Evolutionary conservation across 2,113 vertebrate species (phyloP), one percentile per base, ranked within the genome.

Genomic region (Erinaceus europaeus): DNA sequence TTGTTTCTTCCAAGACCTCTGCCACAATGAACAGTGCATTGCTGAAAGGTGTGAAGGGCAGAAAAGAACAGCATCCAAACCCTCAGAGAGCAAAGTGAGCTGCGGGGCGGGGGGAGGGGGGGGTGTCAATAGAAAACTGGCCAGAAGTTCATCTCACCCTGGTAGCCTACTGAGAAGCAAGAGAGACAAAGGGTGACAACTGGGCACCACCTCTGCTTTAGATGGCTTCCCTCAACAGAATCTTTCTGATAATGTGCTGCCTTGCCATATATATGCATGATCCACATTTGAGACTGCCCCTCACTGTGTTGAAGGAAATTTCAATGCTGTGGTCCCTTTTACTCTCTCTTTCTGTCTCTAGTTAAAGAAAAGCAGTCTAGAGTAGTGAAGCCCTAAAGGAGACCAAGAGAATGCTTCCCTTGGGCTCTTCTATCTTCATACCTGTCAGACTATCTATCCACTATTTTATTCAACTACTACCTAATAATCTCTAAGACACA

Each of bases 381-480:
- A n/a, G n/a, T n/a, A n/a, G n/a, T n/a, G n/a, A n/a, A n/a, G n/a
- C n/a, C n/a, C n/a, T n/a, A n/a, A n/a, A n/a, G n/a, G n/a, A n/a
- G n/a, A n/a, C n/a, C n/a, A n/a, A n/a, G n/a, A n/a, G n/a, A n/a
- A n/a, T n/a, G n/a, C n/a, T n/a, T n/a, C n/a, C n/a, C n/a, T n/a
- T n/a, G n/a, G n/a, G n/a, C n/a, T n/a, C n/a, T n/a, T n/a, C n/a
- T n/a, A 11, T 55, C 21, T 73, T 48, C 46, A 20, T 17, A n/a
- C 15, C 68, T 44, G 23, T 21, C 64, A 21, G 50, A 74, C 18
- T 55, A 55, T n/a, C n/a, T 8, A 14, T 4, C 42, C 65, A 61
- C 40, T 40, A 29, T 50, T 73, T 62, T n/a, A n/a, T 36, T 32
- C 89, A 91, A n/a, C 25, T 62, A 84, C 89, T 81, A 75, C 76